phyloP scores from a whole-genome alignment of 2,888 invertebrate genomes.

The Morpho achilles region DNA sequence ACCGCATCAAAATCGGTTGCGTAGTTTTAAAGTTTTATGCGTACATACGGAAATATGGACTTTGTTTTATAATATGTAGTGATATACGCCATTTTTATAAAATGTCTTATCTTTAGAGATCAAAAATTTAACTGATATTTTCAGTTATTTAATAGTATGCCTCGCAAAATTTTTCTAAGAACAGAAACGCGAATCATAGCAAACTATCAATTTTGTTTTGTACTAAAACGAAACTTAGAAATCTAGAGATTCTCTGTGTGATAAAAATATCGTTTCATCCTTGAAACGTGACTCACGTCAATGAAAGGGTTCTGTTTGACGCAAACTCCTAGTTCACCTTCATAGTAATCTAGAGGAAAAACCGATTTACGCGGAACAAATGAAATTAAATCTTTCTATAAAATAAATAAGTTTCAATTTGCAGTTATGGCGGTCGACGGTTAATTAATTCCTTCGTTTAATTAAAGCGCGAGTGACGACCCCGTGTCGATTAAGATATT shows the following conservation, averaged over 20 bases:
- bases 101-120: no score
- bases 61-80: no score
- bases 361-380: constrained; percentile 36
- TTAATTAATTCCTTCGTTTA: constrained; percentile 44
- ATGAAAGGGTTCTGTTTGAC: constrained; percentile 51
- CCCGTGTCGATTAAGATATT: constrained; percentile 24
- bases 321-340: constrained; percentile 58
- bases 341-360: constrained; percentile 45
- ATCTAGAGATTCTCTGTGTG: no score
- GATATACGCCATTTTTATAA: no score
- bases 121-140: no score
- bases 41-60: no score
- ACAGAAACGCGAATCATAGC: no score
- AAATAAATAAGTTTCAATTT: constrained; percentile 32
- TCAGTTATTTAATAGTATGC: no score
- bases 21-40: no score
- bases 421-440: constrained; percentile 6
- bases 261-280: constrained; percentile 14
- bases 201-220: not conserved
- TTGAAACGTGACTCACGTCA: constrained; percentile 31
- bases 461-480: constrained; percentile 35
- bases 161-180: no score
- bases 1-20: no score
- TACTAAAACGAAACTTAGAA: constrained; percentile 7
- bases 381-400: constrained; percentile 33